Conservation (phyloP, 1,140 invertebrate species). For the Drosophila repleta region DNA sequence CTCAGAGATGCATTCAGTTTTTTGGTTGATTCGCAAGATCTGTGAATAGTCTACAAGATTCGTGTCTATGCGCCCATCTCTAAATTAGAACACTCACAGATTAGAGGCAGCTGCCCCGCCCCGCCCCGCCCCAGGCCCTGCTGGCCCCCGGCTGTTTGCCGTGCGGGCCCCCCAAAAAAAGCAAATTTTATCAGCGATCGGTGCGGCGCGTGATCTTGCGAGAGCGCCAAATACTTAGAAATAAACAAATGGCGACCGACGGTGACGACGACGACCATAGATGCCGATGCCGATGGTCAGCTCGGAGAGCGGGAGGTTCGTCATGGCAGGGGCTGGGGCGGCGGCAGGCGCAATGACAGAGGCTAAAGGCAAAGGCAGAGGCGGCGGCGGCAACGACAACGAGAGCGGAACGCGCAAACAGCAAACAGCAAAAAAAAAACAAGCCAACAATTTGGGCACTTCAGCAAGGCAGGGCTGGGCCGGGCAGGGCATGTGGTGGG, state of each 20-base stretch:
- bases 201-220: slow-evolving; percentile 72
- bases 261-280: slow-evolving; percentile 54
- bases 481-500: background rate
- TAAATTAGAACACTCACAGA: slow-evolving; percentile 40
- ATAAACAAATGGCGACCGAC: slow-evolving; percentile 52
- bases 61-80: slow-evolving; percentile 12
- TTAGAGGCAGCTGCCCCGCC: slow-evolving; percentile 17
- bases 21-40: background rate
- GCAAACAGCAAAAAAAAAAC: slow-evolving; percentile 2
- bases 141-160: background rate
- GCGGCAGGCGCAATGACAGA: background rate
- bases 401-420: slow-evolving; percentile 39
- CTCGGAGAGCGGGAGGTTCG: background rate
- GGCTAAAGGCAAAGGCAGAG: slow-evolving; percentile 2
- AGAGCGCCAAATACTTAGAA: slow-evolving; percentile 60
- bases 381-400: slow-evolving; percentile 21
- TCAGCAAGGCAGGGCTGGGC: background rate
- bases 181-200: slow-evolving; percentile 70
- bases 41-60: slow-evolving; percentile 8
- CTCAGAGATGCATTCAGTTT: no score
- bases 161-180: slow-evolving; percentile 13
- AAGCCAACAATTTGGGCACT: slow-evolving; percentile 22
- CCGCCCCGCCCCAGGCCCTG: background rate
- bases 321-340: background rate
- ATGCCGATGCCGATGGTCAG: slow-evolving; percentile 13